phyloP scores from a whole-genome alignment of 2,113 vertebrate genomes.

The Cyprinodon variegatus region DNA sequence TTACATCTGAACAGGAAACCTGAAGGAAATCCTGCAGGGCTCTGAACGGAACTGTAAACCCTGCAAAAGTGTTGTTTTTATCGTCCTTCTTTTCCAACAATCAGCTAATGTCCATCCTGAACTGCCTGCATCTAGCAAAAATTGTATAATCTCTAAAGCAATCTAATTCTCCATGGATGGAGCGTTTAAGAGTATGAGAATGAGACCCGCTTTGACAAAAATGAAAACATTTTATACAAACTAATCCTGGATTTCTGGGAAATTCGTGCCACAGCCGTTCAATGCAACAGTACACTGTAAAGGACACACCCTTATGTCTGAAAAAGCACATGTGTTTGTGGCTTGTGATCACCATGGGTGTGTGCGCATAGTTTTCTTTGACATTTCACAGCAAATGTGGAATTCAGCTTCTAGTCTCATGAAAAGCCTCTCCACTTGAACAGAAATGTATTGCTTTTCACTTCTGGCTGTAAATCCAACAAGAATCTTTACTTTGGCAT shows the following conservation, averaged over 20 bases:
- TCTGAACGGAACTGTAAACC: slow-evolving; percentile 40
- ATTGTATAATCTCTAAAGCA: slow-evolving; percentile 21
- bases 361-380: slow-evolving; percentile 26
- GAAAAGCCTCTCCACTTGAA: slow-evolving; percentile 7
- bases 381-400: slow-evolving; percentile 28
- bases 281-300: slow-evolving; percentile 34
- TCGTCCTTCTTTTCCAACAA: slow-evolving; percentile 24
- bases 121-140: slow-evolving; percentile 33
- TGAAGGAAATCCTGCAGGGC: slow-evolving; percentile 41
- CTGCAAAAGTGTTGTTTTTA: slow-evolving; percentile 6
- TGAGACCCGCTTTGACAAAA: slow-evolving; percentile 38
- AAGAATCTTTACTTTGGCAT: slow-evolving; percentile 6
- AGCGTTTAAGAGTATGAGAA: slow-evolving; percentile 6
- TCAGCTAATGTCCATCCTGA: slow-evolving; percentile 27
- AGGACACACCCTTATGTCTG: slow-evolving; percentile 57
- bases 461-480: slow-evolving; percentile 3
- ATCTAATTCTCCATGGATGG: slow-evolving; percentile 32
- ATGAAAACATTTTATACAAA: slow-evolving; percentile 28
- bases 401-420: slow-evolving; percentile 9
- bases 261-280: slow-evolving; percentile 38
- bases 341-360: slow-evolving; percentile 54
- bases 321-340: slow-evolving; percentile 37
- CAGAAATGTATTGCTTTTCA: slow-evolving; percentile 12
- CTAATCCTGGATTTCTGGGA: slow-evolving; percentile 42
- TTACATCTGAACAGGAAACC: slow-evolving; percentile 6